Percentiles rank a stretch among this genome's conserved stretches.
phyloP scores from a whole-genome alignment of 2,797 vertebrate genomes.

The Xenopus petersii region DNA sequence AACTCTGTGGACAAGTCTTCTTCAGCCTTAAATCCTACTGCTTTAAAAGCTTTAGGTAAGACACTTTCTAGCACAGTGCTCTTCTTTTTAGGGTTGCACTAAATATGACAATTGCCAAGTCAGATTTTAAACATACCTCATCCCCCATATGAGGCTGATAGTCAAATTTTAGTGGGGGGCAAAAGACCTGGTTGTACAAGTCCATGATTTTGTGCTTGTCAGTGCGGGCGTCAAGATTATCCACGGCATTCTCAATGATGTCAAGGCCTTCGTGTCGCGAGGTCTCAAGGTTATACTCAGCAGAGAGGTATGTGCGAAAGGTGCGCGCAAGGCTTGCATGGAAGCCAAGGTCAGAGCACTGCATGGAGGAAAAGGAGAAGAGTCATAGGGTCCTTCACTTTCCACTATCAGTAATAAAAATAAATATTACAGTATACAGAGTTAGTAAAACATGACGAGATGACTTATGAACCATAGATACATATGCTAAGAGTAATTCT shows the following conservation, averaged over 20 bases:
- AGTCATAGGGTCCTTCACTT: background rate
- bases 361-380: conserved; percentile 18
- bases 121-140: conserved; percentile 69
- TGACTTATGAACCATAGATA: too few relatives aligned
- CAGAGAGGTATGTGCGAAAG: conserved; percentile 93
- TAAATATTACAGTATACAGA: too few relatives aligned
- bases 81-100: too few relatives aligned
- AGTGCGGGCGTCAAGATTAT: conserved; percentile 87
- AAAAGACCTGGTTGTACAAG: conserved; percentile 93
- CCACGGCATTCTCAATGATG: conserved; percentile 87
- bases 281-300: conserved; percentile 95
- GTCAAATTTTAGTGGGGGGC: conserved; percentile 92
- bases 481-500: too few relatives aligned
- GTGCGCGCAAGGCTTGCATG: conserved; percentile 91
- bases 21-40: too few relatives aligned
- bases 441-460: too few relatives aligned
- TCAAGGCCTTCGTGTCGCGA: conserved; percentile 95
- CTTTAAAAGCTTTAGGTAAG: too few relatives aligned
- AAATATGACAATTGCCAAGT: background rate
- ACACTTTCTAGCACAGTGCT: too few relatives aligned
- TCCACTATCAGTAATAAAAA: too few relatives aligned
- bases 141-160: conserved; percentile 98
- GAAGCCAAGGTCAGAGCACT: conserved; percentile 96
- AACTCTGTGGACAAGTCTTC: too few relatives aligned
- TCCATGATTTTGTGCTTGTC: conserved; percentile 98